phyloP scores from a whole-genome alignment of 2,113 vertebrate genomes.

The Chionomys nivalis region DNA sequence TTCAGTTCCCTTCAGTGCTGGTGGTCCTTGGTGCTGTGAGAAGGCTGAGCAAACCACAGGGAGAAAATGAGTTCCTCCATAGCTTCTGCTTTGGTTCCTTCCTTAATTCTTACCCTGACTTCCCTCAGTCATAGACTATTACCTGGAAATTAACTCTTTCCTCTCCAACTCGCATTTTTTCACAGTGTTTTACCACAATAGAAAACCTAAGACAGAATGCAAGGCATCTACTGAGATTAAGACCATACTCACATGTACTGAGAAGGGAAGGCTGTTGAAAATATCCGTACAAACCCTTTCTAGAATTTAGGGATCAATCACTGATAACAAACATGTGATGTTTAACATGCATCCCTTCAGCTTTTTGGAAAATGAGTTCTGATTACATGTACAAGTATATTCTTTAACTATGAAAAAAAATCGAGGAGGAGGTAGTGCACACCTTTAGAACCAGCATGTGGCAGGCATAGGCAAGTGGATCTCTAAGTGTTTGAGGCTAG shows the following conservation, averaged over 20 bases:
- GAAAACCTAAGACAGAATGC: background rate
- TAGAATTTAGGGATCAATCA: background rate
- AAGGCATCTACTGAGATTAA: background rate
- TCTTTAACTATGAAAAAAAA: slow-evolving; percentile 49
- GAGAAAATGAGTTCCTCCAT: background rate
- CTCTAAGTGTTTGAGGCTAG: background rate
- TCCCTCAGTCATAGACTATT: background rate
- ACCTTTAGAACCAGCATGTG: background rate
- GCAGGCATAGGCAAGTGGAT: background rate
- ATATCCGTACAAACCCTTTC: background rate
- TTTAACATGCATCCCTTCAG: background rate
- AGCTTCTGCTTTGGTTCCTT: background rate
- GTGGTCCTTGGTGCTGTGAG: background rate
- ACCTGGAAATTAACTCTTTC: background rate
- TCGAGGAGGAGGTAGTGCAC: background rate
- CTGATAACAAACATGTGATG: background rate
- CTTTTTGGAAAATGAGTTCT: slow-evolving; percentile 16
- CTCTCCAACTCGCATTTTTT: background rate
- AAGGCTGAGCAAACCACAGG: background rate
- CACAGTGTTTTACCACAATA: background rate
- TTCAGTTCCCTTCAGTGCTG: background rate
- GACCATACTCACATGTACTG: background rate
- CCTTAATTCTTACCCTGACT: background rate
- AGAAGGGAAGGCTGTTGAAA: background rate
- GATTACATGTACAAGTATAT: slow-evolving; percentile 19